A percentile compares a stretch with the other conserved stretches of the same genome.
Conservation (phyloP, 2,113 vertebrate species). For the Tiliqua scincoides region DNA sequence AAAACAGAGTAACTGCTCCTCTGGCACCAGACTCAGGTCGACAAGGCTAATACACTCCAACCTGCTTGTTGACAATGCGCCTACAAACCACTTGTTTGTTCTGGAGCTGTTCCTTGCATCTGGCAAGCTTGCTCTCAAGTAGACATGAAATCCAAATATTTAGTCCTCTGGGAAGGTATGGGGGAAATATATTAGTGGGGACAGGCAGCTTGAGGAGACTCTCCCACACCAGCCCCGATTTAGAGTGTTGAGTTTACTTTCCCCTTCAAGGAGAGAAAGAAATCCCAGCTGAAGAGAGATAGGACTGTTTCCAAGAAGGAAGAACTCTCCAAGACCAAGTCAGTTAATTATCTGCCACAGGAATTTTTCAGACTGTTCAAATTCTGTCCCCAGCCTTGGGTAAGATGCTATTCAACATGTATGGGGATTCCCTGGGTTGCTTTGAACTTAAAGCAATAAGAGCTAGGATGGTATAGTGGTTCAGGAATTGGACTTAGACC, state of each 20-base stretch:
- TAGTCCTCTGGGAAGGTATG: neutral
- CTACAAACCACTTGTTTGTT: slow-evolving; percentile 24
- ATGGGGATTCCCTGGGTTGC: neutral
- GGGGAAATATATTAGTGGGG: neutral
- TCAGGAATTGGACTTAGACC: too few relatives aligned
- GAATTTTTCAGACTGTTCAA: neutral
- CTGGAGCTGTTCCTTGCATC: neutral
- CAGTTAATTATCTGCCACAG: neutral
- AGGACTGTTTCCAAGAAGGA: neutral
- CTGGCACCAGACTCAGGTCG: neutral
- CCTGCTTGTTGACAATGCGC: neutral
- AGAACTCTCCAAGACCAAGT: fast-evolving
- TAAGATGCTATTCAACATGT: neutral
- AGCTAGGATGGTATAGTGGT: too few relatives aligned
- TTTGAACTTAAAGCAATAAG: too few relatives aligned
- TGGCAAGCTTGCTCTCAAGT: slow-evolving; percentile 24
- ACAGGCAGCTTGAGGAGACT: neutral
- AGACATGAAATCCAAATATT: slow-evolving; percentile 3
- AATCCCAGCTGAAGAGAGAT: neutral
- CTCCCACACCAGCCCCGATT: neutral
- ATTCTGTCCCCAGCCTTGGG: neutral
- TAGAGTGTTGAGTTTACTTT: neutral
- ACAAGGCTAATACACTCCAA: neutral
- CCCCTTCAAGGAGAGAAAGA: neutral
- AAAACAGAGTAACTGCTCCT: slow-evolving; percentile 4